Percentiles rank a stretch among this genome's conserved stretches.
Conservation (phyloP, 2,113 vertebrate species). For the Erythrolamprus reginae region DNA sequence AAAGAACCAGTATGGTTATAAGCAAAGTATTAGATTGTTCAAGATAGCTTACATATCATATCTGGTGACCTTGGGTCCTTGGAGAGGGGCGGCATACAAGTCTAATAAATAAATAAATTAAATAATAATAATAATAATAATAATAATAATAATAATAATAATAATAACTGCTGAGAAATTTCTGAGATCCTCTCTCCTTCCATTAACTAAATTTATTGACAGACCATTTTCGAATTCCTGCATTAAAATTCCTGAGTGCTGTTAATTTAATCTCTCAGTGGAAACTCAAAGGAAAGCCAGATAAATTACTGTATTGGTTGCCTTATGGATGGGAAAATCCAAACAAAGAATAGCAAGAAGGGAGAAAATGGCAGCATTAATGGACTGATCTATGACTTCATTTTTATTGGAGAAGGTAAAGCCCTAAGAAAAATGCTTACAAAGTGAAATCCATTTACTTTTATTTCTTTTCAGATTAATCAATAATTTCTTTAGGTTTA, state of each 20-base stretch:
- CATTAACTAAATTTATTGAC: background rate
- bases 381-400: background rate
- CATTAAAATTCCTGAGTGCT: background rate
- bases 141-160: too few relatives aligned
- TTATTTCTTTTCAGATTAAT: conserved; percentile 37
- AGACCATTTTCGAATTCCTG: background rate
- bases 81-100: too few relatives aligned
- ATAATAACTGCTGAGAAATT: too few relatives aligned
- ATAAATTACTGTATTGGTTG: background rate
- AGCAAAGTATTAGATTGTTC: background rate
- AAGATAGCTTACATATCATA: background rate
- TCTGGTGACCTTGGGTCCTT: too few relatives aligned
- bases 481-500: conserved; percentile 35
- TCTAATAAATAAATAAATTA: too few relatives aligned
- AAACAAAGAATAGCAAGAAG: background rate
- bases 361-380: conserved; percentile 6
- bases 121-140: too few relatives aligned
- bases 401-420: conserved; percentile 20
- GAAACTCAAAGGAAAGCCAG: background rate
- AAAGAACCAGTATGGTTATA: background rate
- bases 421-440: conserved; percentile 13
- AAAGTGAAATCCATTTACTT: conserved; percentile 42
- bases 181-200: background rate
- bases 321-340: background rate
- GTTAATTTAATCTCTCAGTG: background rate